A percentile compares a stretch with the other conserved stretches of the same genome.
Evolutionary conservation across 2,797 vertebrate species (phyloP).

Genomic region (Mareca strepera): DNA sequence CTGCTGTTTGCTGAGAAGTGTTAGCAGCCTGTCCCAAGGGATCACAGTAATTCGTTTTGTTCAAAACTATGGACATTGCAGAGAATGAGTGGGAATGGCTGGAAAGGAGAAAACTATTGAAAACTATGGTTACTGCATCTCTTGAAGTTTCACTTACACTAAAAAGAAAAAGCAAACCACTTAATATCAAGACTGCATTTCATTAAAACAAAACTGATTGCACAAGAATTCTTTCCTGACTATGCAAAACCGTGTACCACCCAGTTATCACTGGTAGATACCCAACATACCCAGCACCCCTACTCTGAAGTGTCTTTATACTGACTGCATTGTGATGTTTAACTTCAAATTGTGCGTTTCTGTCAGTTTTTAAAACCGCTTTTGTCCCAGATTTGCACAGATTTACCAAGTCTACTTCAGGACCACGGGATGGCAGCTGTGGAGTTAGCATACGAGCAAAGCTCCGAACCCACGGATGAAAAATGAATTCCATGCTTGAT

Average conservation of each 20-base stretch:
- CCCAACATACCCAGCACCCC: neutral
- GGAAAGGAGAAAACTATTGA: slow-evolving; percentile 18
- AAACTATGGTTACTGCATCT: neutral
- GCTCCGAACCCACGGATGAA: neutral
- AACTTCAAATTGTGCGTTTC: neutral
- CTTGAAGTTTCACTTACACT: slow-evolving; percentile 24
- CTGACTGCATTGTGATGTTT: neutral
- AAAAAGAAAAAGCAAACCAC: neutral
- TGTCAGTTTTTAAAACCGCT: neutral
- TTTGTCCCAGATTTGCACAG: neutral
- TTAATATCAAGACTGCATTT: neutral
- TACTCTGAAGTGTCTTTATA: neutral
- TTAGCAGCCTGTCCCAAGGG: neutral
- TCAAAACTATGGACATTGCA: neutral
- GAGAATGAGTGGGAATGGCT: neutral
- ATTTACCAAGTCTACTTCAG: neutral
- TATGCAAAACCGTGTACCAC: neutral
- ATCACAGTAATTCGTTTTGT: neutral
- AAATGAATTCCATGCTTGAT: neutral
- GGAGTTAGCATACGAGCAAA: neutral
- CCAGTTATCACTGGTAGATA: neutral
- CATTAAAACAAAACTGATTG: neutral
- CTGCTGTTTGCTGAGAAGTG: neutral
- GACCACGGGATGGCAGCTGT: neutral
- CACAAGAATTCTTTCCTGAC: neutral